These are phyloP conservation scores for Laticauda colubrina DNA, from an alignment of 2,113 vertebrate species.

Conservation along the genomic window DNA sequence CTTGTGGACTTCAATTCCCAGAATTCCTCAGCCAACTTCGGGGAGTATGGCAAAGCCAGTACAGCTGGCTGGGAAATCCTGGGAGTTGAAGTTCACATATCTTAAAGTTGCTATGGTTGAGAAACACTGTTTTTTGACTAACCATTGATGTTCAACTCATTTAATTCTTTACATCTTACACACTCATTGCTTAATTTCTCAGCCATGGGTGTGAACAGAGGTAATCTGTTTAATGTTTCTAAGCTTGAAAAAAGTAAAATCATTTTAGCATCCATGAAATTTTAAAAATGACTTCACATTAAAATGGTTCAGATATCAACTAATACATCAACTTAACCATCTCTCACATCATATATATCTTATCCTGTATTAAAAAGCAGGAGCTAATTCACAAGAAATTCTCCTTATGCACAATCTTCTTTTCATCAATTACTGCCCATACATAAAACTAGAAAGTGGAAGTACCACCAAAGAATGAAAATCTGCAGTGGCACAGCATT, in stretches of 20 bases:
- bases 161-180: neutral
- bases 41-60: neutral
- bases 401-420: neutral
- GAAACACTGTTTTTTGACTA: neutral
- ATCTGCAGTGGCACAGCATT: neutral
- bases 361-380: neutral
- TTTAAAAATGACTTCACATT: neutral
- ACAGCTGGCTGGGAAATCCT: neutral
- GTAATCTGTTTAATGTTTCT: neutral
- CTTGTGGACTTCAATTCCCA: neutral
- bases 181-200: neutral
- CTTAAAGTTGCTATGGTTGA: neutral
- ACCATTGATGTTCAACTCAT: neutral
- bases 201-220: neutral
- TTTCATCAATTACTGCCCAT: neutral
- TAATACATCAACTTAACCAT: neutral
- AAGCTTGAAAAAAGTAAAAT: neutral
- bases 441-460: neutral
- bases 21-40: no score
- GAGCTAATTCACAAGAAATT: neutral
- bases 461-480: neutral
- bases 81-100: neutral
- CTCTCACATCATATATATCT: neutral
- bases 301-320: neutral
- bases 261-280: neutral